A percentile compares a stretch with the other conserved stretches of the same genome.
Conservation (phyloP, 2,113 vertebrate genomes). For the Myanophis thanlyinensis region DNA sequence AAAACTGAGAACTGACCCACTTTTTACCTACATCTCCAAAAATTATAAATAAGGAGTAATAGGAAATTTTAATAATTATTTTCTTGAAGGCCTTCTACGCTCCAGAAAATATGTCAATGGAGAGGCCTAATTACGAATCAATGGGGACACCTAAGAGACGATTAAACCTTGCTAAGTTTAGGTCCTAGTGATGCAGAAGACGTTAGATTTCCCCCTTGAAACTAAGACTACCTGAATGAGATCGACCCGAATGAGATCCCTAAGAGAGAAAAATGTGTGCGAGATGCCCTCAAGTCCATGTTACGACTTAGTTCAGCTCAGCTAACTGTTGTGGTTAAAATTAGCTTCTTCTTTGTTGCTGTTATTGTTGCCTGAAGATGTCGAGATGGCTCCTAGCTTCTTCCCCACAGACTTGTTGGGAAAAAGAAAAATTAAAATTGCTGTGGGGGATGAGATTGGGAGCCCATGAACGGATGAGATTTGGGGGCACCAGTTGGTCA, state of each 20-base stretch:
- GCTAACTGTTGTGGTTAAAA: background rate
- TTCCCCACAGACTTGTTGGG: background rate
- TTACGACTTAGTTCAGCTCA: background rate
- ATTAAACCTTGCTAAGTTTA: background rate
- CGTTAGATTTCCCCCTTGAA: background rate
- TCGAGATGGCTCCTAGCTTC: background rate
- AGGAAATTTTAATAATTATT: background rate
- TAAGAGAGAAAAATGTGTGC: background rate
- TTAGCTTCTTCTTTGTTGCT: background rate
- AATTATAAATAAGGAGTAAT: background rate
- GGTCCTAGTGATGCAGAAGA: background rate
- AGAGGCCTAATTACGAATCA: background rate
- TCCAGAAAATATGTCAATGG: background rate
- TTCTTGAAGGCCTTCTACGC: background rate
- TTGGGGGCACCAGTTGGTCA: background rate
- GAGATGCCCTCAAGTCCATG: background rate
- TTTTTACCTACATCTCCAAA: background rate
- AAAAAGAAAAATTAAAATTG: background rate
- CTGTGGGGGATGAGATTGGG: background rate
- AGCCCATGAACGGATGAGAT: background rate
- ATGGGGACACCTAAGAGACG: background rate
- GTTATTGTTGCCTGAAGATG: background rate
- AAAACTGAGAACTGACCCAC: background rate
- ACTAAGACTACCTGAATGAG: background rate
- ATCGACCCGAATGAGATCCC: background rate